Evolutionary conservation across 2,888 invertebrate genomes (phyloP), one percentile per base, ranked within the genome.

Genomic region (Ryuthela nishihirai): DNA sequence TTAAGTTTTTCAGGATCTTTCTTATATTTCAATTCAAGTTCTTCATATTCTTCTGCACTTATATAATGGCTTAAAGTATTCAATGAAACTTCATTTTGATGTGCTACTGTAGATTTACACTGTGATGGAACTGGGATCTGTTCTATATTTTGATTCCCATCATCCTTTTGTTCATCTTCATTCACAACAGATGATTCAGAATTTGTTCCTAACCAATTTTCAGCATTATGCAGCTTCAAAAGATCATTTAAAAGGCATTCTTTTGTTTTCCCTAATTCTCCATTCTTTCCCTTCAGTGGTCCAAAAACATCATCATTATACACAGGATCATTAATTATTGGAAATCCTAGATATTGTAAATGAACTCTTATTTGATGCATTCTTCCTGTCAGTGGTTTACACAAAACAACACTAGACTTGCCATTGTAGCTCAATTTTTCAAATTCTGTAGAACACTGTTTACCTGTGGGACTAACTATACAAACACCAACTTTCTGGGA

Each of bases 311-410:
- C 93, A 2, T 85, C 83, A 76, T 98, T 99, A 79, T 99, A 99
- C 2, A 99, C 78, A 0, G 93, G 92, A 75, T 99, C 99, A 74
- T 98, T 98, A 6, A 94, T 87, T 48, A 99, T 98, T 12, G 99
- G 99, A 77, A 87, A 91, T 36, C 98, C 98, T 70, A 99, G 80
- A 76, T 88, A 99, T 77, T 99, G 99, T 64, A 98, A 82, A 76
- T 99, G 99, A 25, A 99, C 95, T 65, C 99, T 82, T 69, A 99
- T 99, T 78, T 99, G 99, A 75, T 99, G 99, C 86, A 98, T 99
- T 64, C 99, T 80, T 2, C 99, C 99, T 1, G 98, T 98, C 72
- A 88, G 85, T 1, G 98, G 98, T 84, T 81, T 79, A 93, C 88
- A 97, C 25, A 88, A 81, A 9, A 99, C 94, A 29, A 97, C 88